Conservation (phyloP, 2,888 invertebrate species). For the Cephonodes hylas region DNA sequence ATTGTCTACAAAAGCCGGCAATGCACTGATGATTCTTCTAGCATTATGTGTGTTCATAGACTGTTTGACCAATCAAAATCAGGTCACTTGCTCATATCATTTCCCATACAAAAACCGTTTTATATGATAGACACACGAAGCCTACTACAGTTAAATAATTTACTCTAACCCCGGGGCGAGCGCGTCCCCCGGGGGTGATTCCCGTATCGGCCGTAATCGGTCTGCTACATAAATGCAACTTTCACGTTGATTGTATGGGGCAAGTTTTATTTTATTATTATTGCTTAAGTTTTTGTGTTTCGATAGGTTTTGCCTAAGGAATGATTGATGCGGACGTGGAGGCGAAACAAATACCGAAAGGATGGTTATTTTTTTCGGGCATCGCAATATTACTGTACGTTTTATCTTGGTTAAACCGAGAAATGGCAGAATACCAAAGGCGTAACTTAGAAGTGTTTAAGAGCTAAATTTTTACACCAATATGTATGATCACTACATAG, state of each 20-base stretch:
- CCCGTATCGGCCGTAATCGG: conserved; percentile 32
- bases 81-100: too few relatives aligned
- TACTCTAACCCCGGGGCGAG: background rate
- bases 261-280: conserved; percentile 19
- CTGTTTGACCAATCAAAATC: too few relatives aligned
- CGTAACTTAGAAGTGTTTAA: too few relatives aligned
- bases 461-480: too few relatives aligned
- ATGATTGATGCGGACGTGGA: background rate
- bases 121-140: too few relatives aligned
- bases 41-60: too few relatives aligned
- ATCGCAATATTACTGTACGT: too few relatives aligned
- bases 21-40: too few relatives aligned
- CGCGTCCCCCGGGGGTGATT: conserved; percentile 44
- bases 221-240: conserved; percentile 11
- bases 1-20: too few relatives aligned
- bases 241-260: conserved; percentile 19
- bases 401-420: background rate
- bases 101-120: too few relatives aligned
- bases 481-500: too few relatives aligned
- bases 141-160: conserved; percentile 2
- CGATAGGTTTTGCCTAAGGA: background rate
- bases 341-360: background rate
- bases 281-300: conserved; percentile 13
- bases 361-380: background rate
- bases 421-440: too few relatives aligned